Conservation (phyloP, 2,113 vertebrate genomes). For the Proteles cristata region DNA sequence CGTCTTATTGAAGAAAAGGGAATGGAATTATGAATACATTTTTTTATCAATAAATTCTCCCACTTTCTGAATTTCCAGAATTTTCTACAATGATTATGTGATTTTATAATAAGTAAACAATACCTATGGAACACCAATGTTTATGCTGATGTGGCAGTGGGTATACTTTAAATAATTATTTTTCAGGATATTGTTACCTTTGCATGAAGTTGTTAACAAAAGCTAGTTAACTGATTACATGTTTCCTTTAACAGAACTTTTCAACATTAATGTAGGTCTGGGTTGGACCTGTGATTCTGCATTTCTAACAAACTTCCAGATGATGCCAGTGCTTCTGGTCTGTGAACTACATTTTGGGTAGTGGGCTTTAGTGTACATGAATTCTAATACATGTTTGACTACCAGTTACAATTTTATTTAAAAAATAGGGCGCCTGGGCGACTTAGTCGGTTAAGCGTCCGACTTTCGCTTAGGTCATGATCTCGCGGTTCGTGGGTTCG, state of each 20-base stretch:
- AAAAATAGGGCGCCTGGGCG: too few species aligned
- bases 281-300: background rate
- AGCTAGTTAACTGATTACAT: background rate
- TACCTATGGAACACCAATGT: background rate
- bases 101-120: slow-evolving; percentile 3
- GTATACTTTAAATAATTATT: background rate
- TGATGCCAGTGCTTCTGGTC: background rate
- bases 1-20: background rate
- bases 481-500: too few species aligned
- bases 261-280: background rate
- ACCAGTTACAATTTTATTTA: background rate
- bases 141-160: background rate
- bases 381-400: background rate
- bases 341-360: background rate
- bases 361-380: background rate
- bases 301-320: background rate
- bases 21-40: background rate
- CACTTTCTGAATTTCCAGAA: slow-evolving; percentile 29
- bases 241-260: background rate
- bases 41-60: background rate
- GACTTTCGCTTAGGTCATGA: too few species aligned
- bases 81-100: background rate
- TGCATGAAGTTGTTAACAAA: background rate
- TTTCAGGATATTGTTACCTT: background rate
- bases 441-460: too few species aligned